Evolutionary conservation across 2,797 vertebrate genomes (phyloP).

Genomic region (Crenichthys baileyi): DNA sequence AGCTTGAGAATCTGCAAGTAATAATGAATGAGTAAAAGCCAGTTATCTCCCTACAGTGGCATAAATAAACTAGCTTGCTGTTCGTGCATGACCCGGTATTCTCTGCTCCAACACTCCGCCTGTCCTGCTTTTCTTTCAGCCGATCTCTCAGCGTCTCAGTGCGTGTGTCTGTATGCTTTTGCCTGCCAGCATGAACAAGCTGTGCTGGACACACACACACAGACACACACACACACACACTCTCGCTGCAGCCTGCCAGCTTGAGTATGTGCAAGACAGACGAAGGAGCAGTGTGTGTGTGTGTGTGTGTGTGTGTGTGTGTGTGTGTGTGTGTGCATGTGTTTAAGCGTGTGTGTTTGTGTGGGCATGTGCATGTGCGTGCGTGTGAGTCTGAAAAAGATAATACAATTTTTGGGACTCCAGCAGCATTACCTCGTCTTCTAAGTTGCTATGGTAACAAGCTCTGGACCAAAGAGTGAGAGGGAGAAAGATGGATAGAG

Average conservation of each 20-base stretch:
- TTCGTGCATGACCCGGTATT: constrained; percentile 68
- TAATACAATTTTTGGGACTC: constrained; percentile 81
- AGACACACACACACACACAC: constrained; percentile 32
- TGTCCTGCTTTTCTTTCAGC: constrained; percentile 60
- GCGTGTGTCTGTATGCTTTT: constrained; percentile 52
- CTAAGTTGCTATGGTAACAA: constrained; percentile 81
- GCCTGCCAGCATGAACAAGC: constrained; percentile 73
- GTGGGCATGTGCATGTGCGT: constrained; percentile 9
- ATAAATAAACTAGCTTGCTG: constrained; percentile 66
- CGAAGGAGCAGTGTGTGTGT: constrained; percentile 42
- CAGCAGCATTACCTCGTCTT: constrained; percentile 76
- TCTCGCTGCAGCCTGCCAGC: constrained; percentile 52
- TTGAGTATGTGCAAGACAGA: constrained; percentile 59
- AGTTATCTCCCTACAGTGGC: constrained; percentile 52
- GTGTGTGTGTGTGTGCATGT: constrained; percentile 31
- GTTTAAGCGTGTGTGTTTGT: constrained; percentile 13
- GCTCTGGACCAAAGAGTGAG: constrained; percentile 75
- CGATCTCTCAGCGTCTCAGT: constrained; percentile 40
- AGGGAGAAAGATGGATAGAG: constrained; percentile 75
- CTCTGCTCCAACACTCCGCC: constrained; percentile 59
- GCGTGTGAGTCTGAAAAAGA: constrained; percentile 66
- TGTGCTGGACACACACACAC: constrained; percentile 62
- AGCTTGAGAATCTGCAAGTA: constrained; percentile 43
- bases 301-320: constrained; percentile 23
- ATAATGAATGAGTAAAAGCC: constrained; percentile 64